These are phyloP conservation scores for Lycophotia porphyrea DNA, from an alignment of 2,888 invertebrate genomes.

Conservation along the genomic window DNA sequence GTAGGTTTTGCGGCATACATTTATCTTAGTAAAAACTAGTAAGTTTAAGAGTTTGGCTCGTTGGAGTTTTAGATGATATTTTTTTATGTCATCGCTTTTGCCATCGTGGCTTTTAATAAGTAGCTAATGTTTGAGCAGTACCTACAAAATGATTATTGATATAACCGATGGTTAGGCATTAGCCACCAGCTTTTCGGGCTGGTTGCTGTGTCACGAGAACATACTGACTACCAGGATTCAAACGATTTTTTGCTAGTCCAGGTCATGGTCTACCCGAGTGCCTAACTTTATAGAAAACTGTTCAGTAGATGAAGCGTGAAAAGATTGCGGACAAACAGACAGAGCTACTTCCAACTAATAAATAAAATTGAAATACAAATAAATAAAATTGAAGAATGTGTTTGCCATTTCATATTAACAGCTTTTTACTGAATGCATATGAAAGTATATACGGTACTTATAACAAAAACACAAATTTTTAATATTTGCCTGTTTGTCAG, in stretches of 20 bases:
- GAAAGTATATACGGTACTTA: no score
- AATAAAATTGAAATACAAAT: no score
- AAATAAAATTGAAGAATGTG: no score
- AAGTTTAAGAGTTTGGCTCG: background rate
- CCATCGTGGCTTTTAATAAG: background rate
- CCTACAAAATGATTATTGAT: background rate
- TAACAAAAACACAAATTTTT: no score
- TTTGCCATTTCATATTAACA: no score
- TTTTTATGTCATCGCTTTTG: background rate
- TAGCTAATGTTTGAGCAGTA: background rate
- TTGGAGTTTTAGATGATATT: background rate
- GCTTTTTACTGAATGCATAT: no score
- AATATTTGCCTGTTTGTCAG: no score
- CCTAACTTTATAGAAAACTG: background rate
- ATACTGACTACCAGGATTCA: background rate
- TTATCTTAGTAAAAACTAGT: conserved; percentile 16
- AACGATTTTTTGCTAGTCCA: background rate
- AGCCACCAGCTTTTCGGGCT: background rate
- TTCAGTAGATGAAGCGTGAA: background rate
- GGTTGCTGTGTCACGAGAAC: background rate
- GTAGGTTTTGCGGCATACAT: conserved; percentile 39
- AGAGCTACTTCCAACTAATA: background rate
- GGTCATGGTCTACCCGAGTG: background rate
- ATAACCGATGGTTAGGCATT: background rate
- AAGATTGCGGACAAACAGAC: background rate